A percentile compares a stretch with the other conserved stretches of the same genome.
Evolutionary conservation across 2,113 vertebrate species (phyloP).

Genomic region (Colistium nudipinnis): DNA sequence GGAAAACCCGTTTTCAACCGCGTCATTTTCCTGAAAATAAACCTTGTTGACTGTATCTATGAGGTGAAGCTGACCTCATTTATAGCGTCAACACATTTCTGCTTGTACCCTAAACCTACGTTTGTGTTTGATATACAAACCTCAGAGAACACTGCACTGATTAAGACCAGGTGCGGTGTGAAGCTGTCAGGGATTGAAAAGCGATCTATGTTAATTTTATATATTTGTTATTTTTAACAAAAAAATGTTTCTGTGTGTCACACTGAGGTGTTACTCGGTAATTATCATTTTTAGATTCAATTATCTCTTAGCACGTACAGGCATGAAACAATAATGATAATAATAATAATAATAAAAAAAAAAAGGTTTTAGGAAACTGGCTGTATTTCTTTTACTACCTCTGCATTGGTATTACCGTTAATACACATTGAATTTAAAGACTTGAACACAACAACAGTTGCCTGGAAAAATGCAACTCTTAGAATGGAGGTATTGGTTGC

Average conservation of each 20-base stretch:
- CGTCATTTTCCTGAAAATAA: neutral
- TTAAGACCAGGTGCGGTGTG: neutral
- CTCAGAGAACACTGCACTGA: neutral
- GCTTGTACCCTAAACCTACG: slow-evolving; percentile 28
- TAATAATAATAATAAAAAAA: too few species aligned
- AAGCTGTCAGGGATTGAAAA: neutral
- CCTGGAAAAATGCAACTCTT: neutral
- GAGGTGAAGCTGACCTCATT: neutral
- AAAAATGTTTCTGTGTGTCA: neutral
- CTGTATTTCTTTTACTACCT: neutral
- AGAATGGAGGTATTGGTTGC: neutral
- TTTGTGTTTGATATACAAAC: slow-evolving; percentile 54
- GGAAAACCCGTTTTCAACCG: neutral
- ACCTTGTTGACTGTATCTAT: neutral
- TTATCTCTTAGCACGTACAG: neutral
- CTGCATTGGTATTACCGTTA: neutral
- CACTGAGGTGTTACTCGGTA: slow-evolving; percentile 1
- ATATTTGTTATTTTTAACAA: neutral
- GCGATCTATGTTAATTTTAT: neutral
- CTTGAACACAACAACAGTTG: neutral
- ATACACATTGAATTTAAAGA: slow-evolving; percentile 35
- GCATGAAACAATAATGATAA: too few species aligned
- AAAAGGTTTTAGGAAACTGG: too few species aligned
- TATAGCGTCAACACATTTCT: slow-evolving; percentile 3
- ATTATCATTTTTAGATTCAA: slow-evolving; percentile 38